These are phyloP conservation scores for Pangasius sanitwongsei DNA, from an alignment of 2,797 vertebrate genomes.

Conservation along the genomic window DNA sequence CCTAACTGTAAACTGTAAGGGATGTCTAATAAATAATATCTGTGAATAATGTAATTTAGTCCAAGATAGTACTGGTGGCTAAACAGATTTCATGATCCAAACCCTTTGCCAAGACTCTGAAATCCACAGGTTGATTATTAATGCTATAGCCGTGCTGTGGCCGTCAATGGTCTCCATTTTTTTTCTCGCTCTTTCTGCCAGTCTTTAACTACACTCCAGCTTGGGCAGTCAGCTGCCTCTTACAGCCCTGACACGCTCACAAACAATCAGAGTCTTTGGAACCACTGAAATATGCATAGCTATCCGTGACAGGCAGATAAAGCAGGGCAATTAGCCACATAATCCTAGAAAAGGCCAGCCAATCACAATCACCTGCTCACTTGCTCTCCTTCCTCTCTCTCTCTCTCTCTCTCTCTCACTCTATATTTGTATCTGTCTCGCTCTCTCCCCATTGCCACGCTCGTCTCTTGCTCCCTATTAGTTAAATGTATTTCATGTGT, in stretches of 20 bases:
- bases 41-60: neutral
- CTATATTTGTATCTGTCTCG: neutral
- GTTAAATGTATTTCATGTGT: slow-evolving; percentile 91
- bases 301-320: slow-evolving; percentile 84
- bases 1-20: neutral
- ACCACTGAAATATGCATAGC: slow-evolving; percentile 88
- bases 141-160: slow-evolving; percentile 17
- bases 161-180: slow-evolving; percentile 28
- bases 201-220: slow-evolving; percentile 80
- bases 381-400: slow-evolving; percentile 15
- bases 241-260: slow-evolving; percentile 80
- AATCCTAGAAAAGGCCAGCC: slow-evolving; percentile 77
- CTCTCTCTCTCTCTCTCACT: slow-evolving; percentile 18
- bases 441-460: neutral
- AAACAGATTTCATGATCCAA: neutral
- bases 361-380: slow-evolving; percentile 63
- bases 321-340: slow-evolving; percentile 87
- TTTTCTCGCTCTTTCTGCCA: slow-evolving; percentile 61
- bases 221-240: slow-evolving; percentile 81
- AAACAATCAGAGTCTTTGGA: slow-evolving; percentile 86
- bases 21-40: neutral
- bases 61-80: neutral
- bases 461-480: slow-evolving; percentile 80
- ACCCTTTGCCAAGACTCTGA: neutral
- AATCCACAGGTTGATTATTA: slow-evolving; percentile 9